Percentiles rank a stretch among this genome's conserved stretches.
These are phyloP conservation scores for Dendroctonus valens DNA, from an alignment of 1,140 invertebrate genomes.

Conservation along the genomic window DNA sequence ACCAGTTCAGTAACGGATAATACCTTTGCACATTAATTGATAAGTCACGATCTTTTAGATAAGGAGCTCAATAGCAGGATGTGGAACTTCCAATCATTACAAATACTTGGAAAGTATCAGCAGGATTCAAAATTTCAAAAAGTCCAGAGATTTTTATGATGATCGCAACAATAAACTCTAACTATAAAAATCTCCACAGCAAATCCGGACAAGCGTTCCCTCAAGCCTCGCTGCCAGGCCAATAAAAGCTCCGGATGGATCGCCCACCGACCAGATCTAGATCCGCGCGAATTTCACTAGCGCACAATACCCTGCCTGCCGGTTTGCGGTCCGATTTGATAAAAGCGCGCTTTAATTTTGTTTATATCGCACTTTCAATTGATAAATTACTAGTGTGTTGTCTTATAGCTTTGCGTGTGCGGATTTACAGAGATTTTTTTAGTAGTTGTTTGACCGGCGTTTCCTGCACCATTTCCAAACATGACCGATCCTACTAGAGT, in stretches of 20 bases:
- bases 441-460: background rate
- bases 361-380: slow-evolving; percentile 11
- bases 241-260: slow-evolving; percentile 4
- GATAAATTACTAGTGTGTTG: slow-evolving; percentile 1
- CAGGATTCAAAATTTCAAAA: too few relatives aligned
- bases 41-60: too few relatives aligned
- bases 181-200: background rate
- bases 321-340: background rate
- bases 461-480: background rate
- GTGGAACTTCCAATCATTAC: too few relatives aligned
- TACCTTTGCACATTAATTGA: too few relatives aligned
- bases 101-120: too few relatives aligned
- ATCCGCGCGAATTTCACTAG: slow-evolving; percentile 5
- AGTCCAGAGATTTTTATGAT: too few relatives aligned
- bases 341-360: slow-evolving; percentile 9
- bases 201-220: background rate
- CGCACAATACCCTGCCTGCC: background rate
- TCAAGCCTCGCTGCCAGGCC: background rate
- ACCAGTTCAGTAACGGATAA: too few relatives aligned
- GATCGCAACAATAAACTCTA: too few relatives aligned
- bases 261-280: background rate
- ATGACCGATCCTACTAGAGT: slow-evolving; percentile 6
- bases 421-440: background rate
- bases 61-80: too few relatives aligned
- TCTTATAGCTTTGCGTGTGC: background rate